These are phyloP conservation scores for Hyles vespertilio DNA, from an alignment of 1,140 invertebrate genomes.

Conservation along the genomic window DNA sequence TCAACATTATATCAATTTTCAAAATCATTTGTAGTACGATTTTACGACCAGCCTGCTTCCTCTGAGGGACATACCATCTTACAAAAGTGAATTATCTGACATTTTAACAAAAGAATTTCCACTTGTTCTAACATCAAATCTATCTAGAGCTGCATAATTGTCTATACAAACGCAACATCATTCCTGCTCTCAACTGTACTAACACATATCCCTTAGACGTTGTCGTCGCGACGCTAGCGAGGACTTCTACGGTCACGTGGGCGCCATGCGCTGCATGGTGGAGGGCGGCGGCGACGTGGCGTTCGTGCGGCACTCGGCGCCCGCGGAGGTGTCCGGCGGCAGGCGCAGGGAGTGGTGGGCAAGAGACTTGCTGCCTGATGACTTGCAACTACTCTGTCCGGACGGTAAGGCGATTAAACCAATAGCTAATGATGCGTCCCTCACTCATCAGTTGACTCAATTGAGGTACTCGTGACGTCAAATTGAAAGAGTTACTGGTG, in stretches of 20 bases:
- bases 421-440: no score
- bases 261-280: constrained; percentile 94
- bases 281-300: constrained; percentile 97
- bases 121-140: no score
- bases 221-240: constrained; percentile 63
- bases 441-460: not conserved
- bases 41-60: no score
- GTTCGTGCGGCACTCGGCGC: constrained; percentile 95
- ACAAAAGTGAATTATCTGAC: no score
- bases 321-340: constrained; percentile 93
- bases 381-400: constrained; percentile 95
- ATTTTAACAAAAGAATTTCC: no score
- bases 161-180: no score
- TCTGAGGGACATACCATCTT: no score
- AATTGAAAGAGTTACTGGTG: not conserved
- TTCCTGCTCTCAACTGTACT: not conserved
- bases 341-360: constrained; percentile 95
- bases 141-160: no score
- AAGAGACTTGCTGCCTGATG: constrained; percentile 91
- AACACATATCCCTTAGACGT: constrained; percentile 27
- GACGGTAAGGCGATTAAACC: constrained; percentile 80
- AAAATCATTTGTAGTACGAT: no score
- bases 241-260: constrained; percentile 78
- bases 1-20: no score
- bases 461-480: not conserved